Evolutionary conservation across 2,113 vertebrate genomes (phyloP).

Genomic region (Turdus rufiventris): DNA sequence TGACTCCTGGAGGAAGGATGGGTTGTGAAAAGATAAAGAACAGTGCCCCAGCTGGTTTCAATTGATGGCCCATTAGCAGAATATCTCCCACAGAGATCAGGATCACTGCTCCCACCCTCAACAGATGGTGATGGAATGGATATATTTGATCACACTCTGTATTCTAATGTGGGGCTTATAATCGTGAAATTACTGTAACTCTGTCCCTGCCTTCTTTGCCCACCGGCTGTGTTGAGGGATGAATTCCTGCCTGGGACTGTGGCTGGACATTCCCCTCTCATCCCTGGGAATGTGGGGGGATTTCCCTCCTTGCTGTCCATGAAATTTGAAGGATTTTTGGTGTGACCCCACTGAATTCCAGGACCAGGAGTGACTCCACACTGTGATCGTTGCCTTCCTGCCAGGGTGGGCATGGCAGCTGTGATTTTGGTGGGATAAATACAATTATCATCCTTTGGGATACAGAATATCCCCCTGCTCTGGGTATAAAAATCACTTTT

Average conservation of each 20-base stretch:
- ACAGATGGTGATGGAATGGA: too few species aligned
- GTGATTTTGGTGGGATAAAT: not conserved
- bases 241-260: fast-evolving
- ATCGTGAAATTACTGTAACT: too few species aligned
- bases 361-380: not conserved
- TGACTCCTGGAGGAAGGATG: too few species aligned
- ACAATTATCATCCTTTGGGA: not conserved
- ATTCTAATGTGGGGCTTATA: too few species aligned
- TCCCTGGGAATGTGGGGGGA: not conserved
- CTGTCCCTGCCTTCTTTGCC: fast-evolving
- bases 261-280: not conserved
- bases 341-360: not conserved
- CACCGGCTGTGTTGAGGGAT: fast-evolving
- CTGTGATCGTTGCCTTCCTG: fast-evolving
- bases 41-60: too few species aligned
- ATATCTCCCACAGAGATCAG: too few species aligned
- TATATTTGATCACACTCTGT: too few species aligned
- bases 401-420: not conserved
- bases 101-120: too few species aligned
- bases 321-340: not conserved
- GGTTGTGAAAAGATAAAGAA: too few species aligned
- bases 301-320: not conserved
- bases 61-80: too few species aligned
- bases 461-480: not conserved
- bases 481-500: not conserved